Base-by-base conservation (phyloP, 1,140 invertebrate species). In the Tenebrio molitor region DNA sequence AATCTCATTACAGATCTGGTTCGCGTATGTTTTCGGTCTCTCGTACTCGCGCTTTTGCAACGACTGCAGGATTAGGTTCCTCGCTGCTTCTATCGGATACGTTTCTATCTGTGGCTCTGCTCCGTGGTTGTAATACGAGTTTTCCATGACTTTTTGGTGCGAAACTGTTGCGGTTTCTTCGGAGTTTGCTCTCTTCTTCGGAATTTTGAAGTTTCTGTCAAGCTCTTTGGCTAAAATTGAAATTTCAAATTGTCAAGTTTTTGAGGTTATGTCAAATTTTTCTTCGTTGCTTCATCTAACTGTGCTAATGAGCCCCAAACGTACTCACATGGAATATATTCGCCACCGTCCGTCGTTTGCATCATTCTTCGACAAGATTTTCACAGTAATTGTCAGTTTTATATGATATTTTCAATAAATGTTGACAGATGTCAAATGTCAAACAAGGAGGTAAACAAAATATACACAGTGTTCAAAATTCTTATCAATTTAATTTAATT, bases 1-100 rank as follows among this genome's bases (percentile, higher is more conserved):
- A 46, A 46, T 14, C 14, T 2, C 7, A 77, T 73, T 53, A 77
- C 76, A 76, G 25, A 75, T 69, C 34, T 75, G 70, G 23, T 66
- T 75, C 10, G 65, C 21, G 15, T 71, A 71, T 29, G 69, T 77
- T 66, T 77, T 77, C 1, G 76, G 76, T 46, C 50, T 72, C 53
- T 77, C 76, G 62, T 8, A 23, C 19, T 64, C 21, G 65, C 73
- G 46, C 73, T 76, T 44, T 71, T 74, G 33, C 67, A 76, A 8
- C 39, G 71, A 39, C 53, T 71, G 17, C 64, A 69, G 69, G 73
- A 62, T 42, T 42, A 73, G 10, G 65, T 76, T 74, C 2, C 36
- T 14, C 19, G 16, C 25, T 8, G 65, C 53, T 42, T 23, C 33
- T n/a, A 33, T 36, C 16, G 41, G 15, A 41, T 14, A 8, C 33